Percentiles rank a stretch among this genome's conserved stretches.
Conservation (phyloP, 2,797 vertebrate genomes). For the Pseudomugil gertrudae region DNA sequence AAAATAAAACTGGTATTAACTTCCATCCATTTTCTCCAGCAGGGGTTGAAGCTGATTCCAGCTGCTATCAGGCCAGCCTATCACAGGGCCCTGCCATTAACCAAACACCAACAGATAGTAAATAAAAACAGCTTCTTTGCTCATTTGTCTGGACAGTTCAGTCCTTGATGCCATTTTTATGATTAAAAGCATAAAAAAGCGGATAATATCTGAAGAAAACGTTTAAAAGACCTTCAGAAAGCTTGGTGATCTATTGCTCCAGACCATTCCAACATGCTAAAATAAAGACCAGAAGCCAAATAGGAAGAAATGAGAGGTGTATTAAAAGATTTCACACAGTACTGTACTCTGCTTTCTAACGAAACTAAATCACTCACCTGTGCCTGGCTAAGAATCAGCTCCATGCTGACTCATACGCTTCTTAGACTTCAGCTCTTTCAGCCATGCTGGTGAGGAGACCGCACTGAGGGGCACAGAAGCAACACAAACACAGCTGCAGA, state of each 20-base stretch:
- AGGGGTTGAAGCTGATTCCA: not conserved
- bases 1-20: too few relatives aligned
- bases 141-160: not conserved
- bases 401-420: conserved; percentile 89
- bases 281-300: not conserved
- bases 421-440: conserved; percentile 91
- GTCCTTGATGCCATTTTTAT: not conserved
- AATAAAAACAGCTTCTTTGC: not conserved
- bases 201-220: not conserved
- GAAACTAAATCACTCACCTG: conserved; percentile 41
- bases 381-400: conserved; percentile 76
- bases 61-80: not conserved
- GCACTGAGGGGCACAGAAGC: conserved; percentile 68
- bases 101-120: too few relatives aligned
- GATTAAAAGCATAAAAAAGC: too few relatives aligned
- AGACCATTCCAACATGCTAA: not conserved
- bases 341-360: not conserved
- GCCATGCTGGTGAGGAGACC: conserved; percentile 86
- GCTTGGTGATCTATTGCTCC: not conserved
- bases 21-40: not conserved
- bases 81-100: too few relatives aligned
- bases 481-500: not conserved
- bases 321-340: not conserved
- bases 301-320: not conserved
- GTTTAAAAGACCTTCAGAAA: not conserved